These are phyloP conservation scores for Tyrophagus putrescentiae DNA, from an alignment of 1,140 invertebrate species.

Conservation along the genomic window DNA sequence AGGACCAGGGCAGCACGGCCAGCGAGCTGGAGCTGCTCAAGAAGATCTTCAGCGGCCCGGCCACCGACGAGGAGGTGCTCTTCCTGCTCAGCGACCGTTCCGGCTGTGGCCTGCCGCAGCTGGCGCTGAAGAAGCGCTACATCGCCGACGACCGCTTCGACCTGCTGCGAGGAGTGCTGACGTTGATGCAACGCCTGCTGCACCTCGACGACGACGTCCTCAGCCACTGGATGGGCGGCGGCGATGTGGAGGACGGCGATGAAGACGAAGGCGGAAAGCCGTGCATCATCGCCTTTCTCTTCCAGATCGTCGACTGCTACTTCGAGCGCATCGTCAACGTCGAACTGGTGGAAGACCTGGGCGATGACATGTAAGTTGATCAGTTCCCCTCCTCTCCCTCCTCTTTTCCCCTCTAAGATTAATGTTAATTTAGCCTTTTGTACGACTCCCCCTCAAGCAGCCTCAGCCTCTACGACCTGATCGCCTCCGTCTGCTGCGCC, in stretches of 20 bases:
- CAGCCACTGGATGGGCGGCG: neutral
- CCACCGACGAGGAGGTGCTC: constrained; percentile 3
- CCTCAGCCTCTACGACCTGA: constrained; percentile 14
- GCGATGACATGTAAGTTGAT: constrained; percentile 7
- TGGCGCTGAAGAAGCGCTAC: neutral
- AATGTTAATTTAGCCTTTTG: neutral
- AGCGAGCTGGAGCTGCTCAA: neutral
- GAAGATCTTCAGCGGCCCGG: neutral
- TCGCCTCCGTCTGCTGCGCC: neutral
- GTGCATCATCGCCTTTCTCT: constrained; percentile 3
- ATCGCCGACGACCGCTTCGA: neutral
- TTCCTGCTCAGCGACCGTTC: neutral
- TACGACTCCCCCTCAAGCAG: no score
- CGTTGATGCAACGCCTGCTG: constrained; percentile 2
- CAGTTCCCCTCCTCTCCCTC: neutral
- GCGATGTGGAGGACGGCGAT: neutral
- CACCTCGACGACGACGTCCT: constrained; percentile 5
- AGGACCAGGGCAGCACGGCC: neutral
- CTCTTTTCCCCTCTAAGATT: neutral
- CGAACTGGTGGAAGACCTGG: neutral
- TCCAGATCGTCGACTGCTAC: neutral
- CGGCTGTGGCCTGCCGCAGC: neutral
- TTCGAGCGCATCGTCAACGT: neutral
- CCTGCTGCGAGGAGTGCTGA: neutral
- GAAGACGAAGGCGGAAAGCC: neutral